phyloP scores from a whole-genome alignment of 2,888 invertebrate species.

The Hirtodrosophila histrioides region DNA sequence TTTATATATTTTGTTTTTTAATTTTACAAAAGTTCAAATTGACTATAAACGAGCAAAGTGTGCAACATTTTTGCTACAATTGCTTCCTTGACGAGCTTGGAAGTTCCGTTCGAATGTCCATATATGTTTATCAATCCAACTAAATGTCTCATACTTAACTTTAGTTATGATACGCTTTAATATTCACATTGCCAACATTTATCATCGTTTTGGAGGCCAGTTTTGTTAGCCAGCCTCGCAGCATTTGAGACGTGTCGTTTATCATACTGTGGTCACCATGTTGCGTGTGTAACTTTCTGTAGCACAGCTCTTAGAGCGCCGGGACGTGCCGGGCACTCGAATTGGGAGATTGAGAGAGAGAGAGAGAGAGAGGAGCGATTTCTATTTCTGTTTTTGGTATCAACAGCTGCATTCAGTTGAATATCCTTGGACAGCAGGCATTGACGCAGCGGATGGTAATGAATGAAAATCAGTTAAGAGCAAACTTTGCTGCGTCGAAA shows the following conservation, averaged over 20 bases:
- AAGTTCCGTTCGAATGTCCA: too few relatives aligned
- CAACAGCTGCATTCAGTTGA: conserved; percentile 31
- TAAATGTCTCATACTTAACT: too few relatives aligned
- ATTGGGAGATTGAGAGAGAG: conserved; percentile 3
- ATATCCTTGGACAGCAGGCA: conserved; percentile 3
- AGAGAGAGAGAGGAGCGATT: conserved; percentile 7
- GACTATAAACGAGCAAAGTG: too few relatives aligned
- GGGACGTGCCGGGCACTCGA: conserved; percentile 17
- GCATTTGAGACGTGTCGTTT: conserved; percentile 1
- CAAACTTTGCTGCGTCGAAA: conserved; percentile 14
- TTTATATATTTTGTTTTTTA: too few relatives aligned
- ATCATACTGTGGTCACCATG: conserved; percentile 10
- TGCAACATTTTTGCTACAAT: too few relatives aligned
- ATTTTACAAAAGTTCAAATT: too few relatives aligned
- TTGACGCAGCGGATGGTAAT: conserved; percentile 3
- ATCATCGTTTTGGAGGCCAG: not conserved
- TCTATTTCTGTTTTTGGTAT: conserved; percentile 1
- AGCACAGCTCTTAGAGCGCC: not conserved
- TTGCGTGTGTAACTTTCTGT: not conserved
- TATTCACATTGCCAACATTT: too few relatives aligned
- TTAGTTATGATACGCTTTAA: too few relatives aligned
- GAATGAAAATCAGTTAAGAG: conserved; percentile 26
- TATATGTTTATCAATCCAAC: too few relatives aligned
- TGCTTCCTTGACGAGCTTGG: too few relatives aligned
- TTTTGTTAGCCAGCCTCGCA: not conserved